These are phyloP conservation scores for Scelioninae gen. 2 DNA, from an alignment of 2,888 invertebrate genomes.

Conservation along the genomic window DNA sequence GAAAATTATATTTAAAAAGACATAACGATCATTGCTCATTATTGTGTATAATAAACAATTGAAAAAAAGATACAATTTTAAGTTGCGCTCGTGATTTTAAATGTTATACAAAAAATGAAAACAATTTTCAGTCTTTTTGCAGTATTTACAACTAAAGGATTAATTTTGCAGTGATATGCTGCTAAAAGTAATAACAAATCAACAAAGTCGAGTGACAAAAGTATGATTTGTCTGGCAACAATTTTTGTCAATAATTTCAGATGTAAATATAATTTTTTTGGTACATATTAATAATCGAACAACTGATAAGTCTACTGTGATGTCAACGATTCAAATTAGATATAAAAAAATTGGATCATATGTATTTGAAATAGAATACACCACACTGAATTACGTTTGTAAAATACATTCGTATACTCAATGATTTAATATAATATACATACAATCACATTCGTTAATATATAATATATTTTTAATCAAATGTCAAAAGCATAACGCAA, in stretches of 20 bases:
- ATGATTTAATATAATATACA: slow-evolving; percentile 2
- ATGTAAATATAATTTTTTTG: slow-evolving; percentile 21
- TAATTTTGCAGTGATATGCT: neutral
- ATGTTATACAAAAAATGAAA: slow-evolving; percentile 1
- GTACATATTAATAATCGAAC: slow-evolving; percentile 16
- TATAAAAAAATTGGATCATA: neutral
- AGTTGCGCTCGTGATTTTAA: neutral
- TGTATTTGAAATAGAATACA: neutral
- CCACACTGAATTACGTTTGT: neutral
- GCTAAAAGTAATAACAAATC: slow-evolving; percentile 21
- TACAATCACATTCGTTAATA: slow-evolving; percentile 9
- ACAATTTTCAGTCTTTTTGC: slow-evolving; percentile 16
- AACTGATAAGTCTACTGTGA: slow-evolving; percentile 2
- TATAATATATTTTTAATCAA: slow-evolving; percentile 11
- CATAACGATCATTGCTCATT: neutral
- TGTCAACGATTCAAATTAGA: neutral
- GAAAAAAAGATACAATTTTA: neutral
- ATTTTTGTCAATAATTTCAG: slow-evolving; percentile 9
- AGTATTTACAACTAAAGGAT: slow-evolving; percentile 18
- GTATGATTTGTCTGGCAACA: slow-evolving; percentile 12
- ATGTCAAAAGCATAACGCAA: slow-evolving; percentile 5
- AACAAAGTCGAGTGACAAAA: slow-evolving; percentile 14
- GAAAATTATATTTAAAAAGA: too few species aligned
- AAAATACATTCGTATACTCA: neutral
- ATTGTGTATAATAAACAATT: neutral